Evolutionary conservation across 2,888 invertebrate genomes (phyloP), one percentile per base, ranked within the genome.

Genomic region (Neoascia interrupta): DNA sequence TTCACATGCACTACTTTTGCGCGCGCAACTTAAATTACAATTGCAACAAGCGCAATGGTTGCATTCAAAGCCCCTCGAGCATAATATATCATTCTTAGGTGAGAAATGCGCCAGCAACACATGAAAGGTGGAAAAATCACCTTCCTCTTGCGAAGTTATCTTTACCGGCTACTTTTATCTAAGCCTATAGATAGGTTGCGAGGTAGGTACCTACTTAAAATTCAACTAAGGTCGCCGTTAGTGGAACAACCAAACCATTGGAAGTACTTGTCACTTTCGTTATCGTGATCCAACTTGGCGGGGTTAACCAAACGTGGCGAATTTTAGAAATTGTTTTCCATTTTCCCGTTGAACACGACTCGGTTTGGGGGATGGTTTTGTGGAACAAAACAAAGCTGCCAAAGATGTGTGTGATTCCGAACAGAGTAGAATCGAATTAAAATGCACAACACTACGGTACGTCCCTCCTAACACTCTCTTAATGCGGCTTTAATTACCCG

Each of bases 281-380:
- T 76, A 76, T 76, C 76, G 76, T 76, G 76, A 70, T 72, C 60
- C 72, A 64, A 72, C 63, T 51, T 75, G 63, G 63, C 61, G 23
- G 76, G 66, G 76, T 70, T 76, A 70, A 76, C 56, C 64, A 53
- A 70, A 70, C 53, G 58, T 64, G 63, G 43, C 43, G 43, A 43
- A 34, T 43, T 70, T 69, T 56, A 45, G 70, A 70, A 70, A 70
- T 34, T 31, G 45, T 53, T 76, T 76, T 76, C 76, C 72, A 76
- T 72, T 76, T 76, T 70, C 72, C 72, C 70, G 76, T 76, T 64
- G 76, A 72, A 64, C 76, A 72, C 72, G 76, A 76, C 45, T n/a
- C 54, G 21, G 16, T 15, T 36, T 23, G 19, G 64, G 11, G 53
- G 39, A 56, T 54, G 28, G 13, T 60, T 49, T 19, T 15, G 28